Evolutionary conservation across 1,140 invertebrate genomes (phyloP), one percentile per base, ranked within the genome.

Genomic region (Melanaphis sacchari): DNA sequence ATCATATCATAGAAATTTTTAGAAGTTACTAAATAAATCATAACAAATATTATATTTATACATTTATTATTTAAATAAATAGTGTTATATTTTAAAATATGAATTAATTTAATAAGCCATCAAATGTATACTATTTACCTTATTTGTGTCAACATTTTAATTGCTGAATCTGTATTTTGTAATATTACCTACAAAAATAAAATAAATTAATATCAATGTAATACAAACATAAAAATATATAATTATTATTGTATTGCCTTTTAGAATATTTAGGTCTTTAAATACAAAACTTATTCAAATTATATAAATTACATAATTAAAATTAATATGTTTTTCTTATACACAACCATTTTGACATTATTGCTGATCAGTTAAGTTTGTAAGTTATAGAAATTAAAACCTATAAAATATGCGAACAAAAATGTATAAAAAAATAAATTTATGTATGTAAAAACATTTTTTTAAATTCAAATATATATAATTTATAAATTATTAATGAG

Each of bases 111-210:
- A 84, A 38, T 24, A 5, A 84, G 2, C 36, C 6, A 84, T 40
- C 15, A 41, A 49, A 49, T 21, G 36, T 24, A 21, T 31, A 41
- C 41, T 59, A 90, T 59, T 90, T 59, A 90, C 89, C 89, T 90
- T 40, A 90, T 54, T 66, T 90, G 89, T 41, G 89, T 41, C 52
- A 90, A 59, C 24, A 90, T 31, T 59, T 90, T 90, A 15, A 90
- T 59, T 31, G 52, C 24, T 59, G 89, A 90, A 66, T 90, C 49
- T 40, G 89, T 31, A 21, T 24, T 90, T 90, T 90, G 36, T 22
- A 90, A 59, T 59, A 59, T 40, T 26, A 90, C 59, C 89, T 90
- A 59, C 7, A 90, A 90, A 3, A 90, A 41, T 38, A 36, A 89
- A 52, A 90, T 59, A 54, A 36, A 24, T 38, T 38, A 52, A 40